phyloP scores from a whole-genome alignment of 2,113 vertebrate species.

The Noctilio leporinus region DNA sequence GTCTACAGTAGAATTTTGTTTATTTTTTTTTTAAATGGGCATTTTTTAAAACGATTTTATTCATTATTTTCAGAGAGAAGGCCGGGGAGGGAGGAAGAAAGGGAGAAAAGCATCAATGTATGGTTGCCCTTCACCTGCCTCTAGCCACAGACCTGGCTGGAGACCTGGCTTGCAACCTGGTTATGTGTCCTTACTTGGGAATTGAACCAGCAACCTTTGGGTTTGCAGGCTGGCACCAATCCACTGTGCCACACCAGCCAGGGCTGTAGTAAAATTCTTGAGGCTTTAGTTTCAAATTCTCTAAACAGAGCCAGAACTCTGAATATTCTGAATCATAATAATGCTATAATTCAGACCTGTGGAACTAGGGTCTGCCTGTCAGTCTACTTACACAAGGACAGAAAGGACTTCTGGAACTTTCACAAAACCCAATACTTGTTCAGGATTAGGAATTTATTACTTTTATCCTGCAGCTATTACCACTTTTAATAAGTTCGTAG shows the following conservation, averaged over 20 bases:
- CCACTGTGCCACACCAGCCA: too few species aligned
- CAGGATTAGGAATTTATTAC: background rate
- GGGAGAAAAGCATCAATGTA: too few species aligned
- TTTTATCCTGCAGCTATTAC: background rate
- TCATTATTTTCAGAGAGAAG: too few species aligned
- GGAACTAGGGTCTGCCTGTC: background rate
- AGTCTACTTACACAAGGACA: background rate
- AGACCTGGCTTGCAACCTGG: too few species aligned
- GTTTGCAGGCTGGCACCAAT: too few species aligned
- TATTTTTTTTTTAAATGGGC: too few species aligned
- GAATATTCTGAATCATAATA: background rate
- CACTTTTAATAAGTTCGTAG: background rate
- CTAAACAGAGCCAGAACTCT: background rate
- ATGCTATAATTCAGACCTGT: background rate
- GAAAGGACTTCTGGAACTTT: background rate
- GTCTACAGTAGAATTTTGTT: background rate
- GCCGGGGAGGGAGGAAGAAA: too few species aligned
- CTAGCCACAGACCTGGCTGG: too few species aligned
- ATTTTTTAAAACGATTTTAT: too few species aligned
- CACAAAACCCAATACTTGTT: background rate
- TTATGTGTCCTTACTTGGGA: too few species aligned
- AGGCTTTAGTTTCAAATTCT: background rate
- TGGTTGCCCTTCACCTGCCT: too few species aligned
- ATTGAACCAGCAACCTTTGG: too few species aligned
- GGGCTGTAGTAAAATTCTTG: background rate